Evolutionary conservation across 2,113 vertebrate species (phyloP), one percentile per base, ranked within the genome.

Genomic region (Actenoides lindsayi): DNA sequence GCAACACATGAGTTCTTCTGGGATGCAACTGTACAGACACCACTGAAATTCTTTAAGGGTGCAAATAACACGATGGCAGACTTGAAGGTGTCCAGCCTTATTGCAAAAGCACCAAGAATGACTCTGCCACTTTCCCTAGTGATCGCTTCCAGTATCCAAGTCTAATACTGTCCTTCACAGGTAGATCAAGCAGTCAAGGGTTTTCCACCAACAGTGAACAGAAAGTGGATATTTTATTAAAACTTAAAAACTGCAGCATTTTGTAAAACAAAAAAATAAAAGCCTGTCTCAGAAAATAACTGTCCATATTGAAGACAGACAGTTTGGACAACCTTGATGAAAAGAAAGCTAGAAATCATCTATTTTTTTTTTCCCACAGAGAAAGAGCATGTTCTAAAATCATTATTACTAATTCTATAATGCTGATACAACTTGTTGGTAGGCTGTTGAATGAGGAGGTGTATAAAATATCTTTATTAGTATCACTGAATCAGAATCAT

Each of bases 251-350:
- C 5, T 16, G 4, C 12, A 83, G 24, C 6, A 31, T 71, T 89
- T 79, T 90, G 16, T 19, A 16, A 41, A 73, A 73, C 9, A 44
- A 76, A 63, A 7, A 37, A 37, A 37, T 8, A 37, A n/a, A 51
- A 8, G 39, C 0, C 2, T 23, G 63, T 0, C 8, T 2, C 21
- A 77, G 28, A 76, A 83, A 83, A 23, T 18, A n/a, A 14, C 4
- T 90, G 70, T 82, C 27, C 8, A 24, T 10, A 11, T 46, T 41
- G 71, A 77, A 33, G 6, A 44, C 69, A 46, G 17, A 42, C 3
- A n/a, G 5, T 9, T 51, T 71, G 31, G 8, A 46, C 31, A 50
- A 39, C 0, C 0, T 18, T 21, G 39, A 68, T n/a, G 9, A 76
- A 68, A 30, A 2, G 3, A 79, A 79, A 68, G 8, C 3, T 41